Evolutionary conservation across 2,888 invertebrate species (phyloP).

Genomic region (Mechanitis messenoides): DNA sequence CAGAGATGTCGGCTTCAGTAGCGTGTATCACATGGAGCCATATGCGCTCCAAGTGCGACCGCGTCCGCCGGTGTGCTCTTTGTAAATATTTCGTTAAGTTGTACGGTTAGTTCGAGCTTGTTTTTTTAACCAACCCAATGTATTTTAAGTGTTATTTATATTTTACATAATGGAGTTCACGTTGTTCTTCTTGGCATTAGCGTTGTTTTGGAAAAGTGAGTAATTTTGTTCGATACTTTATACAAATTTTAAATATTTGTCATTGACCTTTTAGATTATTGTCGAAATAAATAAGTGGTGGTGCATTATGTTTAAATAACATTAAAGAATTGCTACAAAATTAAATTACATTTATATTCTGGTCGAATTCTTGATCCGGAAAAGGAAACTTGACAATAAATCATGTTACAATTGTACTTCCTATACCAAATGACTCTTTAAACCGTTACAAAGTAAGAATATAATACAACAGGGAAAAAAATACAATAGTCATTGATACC

Average conservation of each 20-base stretch:
- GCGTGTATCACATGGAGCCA: conserved; percentile 45
- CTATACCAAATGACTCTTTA: not conserved
- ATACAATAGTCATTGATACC: too few species aligned
- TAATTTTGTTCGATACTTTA: conserved; percentile 27
- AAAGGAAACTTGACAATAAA: not conserved
- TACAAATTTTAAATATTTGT: conserved; percentile 7
- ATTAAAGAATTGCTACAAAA: not conserved
- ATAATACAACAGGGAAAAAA: not conserved
- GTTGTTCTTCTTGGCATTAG: conserved; percentile 49
- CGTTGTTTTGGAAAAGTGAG: conserved; percentile 63
- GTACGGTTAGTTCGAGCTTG: conserved; percentile 13
- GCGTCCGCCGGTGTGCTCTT: conserved; percentile 34
- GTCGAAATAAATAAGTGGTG: not conserved
- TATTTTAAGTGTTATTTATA: conserved; percentile 40
- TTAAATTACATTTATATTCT: conserved; percentile 3
- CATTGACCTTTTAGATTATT: not conserved
- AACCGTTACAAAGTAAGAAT: not conserved
- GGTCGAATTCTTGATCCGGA: not conserved
- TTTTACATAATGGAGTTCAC: conserved; percentile 54
- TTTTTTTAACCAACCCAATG: conserved; percentile 18
- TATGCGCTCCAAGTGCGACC: conserved; percentile 37
- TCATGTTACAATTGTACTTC: conserved; percentile 1
- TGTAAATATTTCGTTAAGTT: conserved; percentile 14
- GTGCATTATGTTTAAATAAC: not conserved
- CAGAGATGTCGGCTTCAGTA: conserved; percentile 54